Percentiles rank a stretch among this genome's conserved stretches.
Evolutionary conservation across 2,113 vertebrate genomes (phyloP).

Genomic region (Tetrao urogallus): DNA sequence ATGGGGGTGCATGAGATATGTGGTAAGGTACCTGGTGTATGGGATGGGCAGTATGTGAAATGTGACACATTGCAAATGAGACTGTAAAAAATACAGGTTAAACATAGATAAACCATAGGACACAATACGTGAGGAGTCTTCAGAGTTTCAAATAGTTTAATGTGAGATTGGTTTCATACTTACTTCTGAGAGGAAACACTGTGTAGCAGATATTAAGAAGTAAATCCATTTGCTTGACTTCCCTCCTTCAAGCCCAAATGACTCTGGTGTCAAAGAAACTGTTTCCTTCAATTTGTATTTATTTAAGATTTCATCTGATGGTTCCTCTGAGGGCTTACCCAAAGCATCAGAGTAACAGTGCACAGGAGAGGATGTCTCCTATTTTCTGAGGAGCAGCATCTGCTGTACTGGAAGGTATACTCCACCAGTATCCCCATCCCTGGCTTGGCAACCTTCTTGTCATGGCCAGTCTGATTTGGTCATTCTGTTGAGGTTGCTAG

Average conservation of each 20-base stretch:
- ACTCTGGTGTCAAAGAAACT: background rate
- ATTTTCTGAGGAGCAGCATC: background rate
- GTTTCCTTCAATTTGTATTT: background rate
- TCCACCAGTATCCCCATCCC: background rate
- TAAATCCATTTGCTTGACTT: background rate
- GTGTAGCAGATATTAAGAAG: background rate
- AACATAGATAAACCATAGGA: background rate
- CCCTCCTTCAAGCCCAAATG: background rate
- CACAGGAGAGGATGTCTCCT: background rate
- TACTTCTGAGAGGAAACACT: background rate
- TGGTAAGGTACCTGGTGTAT: background rate
- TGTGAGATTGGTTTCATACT: background rate
- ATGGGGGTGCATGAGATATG: background rate
- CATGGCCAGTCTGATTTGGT: background rate
- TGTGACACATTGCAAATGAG: background rate
- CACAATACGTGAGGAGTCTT: background rate
- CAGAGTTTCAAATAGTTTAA: background rate
- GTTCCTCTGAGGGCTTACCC: background rate
- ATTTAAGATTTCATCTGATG: background rate
- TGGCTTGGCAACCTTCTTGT: accelerated
- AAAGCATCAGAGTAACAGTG: background rate
- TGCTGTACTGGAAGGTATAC: background rate
- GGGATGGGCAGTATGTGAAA: background rate
- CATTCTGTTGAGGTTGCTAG: background rate
- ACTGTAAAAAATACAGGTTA: background rate